A percentile compares a stretch with the other conserved stretches of the same genome.
These are phyloP conservation scores for Orussus abietinus DNA, from an alignment of 1,140 invertebrate species.

Conservation along the genomic window DNA sequence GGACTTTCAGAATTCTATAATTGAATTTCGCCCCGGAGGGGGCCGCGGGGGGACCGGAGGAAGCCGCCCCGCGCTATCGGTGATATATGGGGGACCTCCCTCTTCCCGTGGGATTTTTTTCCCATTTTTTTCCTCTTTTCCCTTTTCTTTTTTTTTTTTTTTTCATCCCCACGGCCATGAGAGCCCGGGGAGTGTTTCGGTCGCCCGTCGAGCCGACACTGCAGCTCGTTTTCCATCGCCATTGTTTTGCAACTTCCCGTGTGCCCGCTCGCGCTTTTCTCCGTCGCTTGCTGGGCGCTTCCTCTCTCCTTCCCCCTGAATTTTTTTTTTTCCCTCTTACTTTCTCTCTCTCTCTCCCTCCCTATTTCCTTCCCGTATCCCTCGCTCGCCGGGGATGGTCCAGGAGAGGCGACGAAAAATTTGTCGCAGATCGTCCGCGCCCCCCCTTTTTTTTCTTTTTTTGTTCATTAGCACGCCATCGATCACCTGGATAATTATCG, in stretches of 20 bases:
- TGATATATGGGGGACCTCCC: conserved; percentile 17
- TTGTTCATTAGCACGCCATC: no score
- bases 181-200: no score
- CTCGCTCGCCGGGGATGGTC: conserved; percentile 8
- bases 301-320: no score
- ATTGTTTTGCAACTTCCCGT: no score
- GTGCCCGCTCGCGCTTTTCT: no score
- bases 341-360: conserved; percentile 6
- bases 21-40: conserved; percentile 20
- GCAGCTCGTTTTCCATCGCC: no score
- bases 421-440: no score
- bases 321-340: conserved; percentile 17
- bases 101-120: conserved; percentile 3
- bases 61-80: conserved; percentile 12
- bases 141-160: conserved; percentile 7
- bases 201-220: no score
- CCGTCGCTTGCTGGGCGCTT: no score
- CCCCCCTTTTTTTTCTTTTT: no score
- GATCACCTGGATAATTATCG: no score
- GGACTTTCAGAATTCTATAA: conserved; percentile 19
- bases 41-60: conserved; percentile 9
- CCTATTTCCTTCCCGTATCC: conserved; percentile 13
- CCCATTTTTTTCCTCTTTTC: conserved; percentile 13
- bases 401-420: no score
- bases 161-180: conserved; percentile 11